Base-by-base conservation (phyloP, 2,113 vertebrate genomes). In the Reinhardtius hippoglossoides region DNA sequence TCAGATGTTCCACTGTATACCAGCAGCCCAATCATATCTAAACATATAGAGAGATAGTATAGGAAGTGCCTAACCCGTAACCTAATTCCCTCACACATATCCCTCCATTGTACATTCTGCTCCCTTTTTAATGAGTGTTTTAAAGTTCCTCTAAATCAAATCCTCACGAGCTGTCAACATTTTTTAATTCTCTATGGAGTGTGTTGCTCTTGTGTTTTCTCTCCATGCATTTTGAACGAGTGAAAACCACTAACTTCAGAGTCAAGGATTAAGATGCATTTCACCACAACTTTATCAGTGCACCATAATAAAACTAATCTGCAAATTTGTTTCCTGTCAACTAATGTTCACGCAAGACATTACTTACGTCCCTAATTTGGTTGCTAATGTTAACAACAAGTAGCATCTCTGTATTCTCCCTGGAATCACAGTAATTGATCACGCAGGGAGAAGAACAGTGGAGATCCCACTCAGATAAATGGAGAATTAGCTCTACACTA, bases 381-480 rank as follows among this genome's bases (percentile, higher is more conserved):
- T 18, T 20, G 46, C 46, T 3, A 21, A 71, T 55, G 35, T 63
- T 24, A 72, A 31, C 31, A 31, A 31, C 31, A 71, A 74, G 60
- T 23, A 56, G 67, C 55, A 21, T 80, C n/a, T 12, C 60, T 67
- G 20, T 63, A 3, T 67, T 61, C 40, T 72, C 59, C 76, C 26
- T 14, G 10, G 59, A 59, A 16, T 46, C 55, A 66, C 57, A 40
- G 40, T 62, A 67, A 69, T 76, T 78, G 57, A 77, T 81, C 58
- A 69, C 23, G 21, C 18, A 9, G 40, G 26, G 56, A 50, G 31
- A 18, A 18, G 18, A 16, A 20, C 48, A 50, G 5, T 12, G 18
- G 15, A 50, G 18, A 50, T 50, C 48, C 48, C 48, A 50, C 18
- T 50, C 14, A 46, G 44, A 46, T 46, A 46, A 16, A 46, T 46